Percentiles rank a stretch among this genome's conserved stretches.
Evolutionary conservation across 2,113 vertebrate species (phyloP).

Genomic region (Sylvietta virens): DNA sequence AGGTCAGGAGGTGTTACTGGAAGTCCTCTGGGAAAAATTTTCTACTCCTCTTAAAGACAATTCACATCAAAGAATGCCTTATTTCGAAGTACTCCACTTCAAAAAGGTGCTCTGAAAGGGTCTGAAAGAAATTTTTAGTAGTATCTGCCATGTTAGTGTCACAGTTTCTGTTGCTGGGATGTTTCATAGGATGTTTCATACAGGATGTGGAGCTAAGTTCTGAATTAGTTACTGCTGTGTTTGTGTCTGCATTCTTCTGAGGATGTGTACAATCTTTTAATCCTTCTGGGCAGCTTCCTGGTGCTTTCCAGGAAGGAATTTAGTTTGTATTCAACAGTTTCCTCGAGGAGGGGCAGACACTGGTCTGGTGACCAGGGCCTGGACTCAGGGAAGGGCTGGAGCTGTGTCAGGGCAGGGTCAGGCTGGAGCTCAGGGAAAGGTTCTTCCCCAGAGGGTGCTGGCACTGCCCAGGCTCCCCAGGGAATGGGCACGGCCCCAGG

Average conservation of each 20-base stretch:
- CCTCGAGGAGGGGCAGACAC: background rate
- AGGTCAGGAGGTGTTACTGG: background rate
- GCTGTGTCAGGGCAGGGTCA: fast-evolving
- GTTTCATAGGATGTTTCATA: background rate
- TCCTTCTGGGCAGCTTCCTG: background rate
- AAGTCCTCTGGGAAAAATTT: background rate
- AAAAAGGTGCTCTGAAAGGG: background rate
- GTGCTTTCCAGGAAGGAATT: background rate
- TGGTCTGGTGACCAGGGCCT: background rate
- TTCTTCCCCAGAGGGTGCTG: background rate
- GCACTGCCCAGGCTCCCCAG: background rate
- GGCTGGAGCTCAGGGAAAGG: background rate
- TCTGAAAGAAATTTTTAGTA: background rate
- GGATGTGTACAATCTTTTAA: background rate
- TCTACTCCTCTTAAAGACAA: background rate
- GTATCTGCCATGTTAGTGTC: background rate
- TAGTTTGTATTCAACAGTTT: background rate
- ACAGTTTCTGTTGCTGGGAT: background rate
- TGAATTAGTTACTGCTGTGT: background rate
- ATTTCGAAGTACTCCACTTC: background rate
- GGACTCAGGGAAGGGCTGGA: background rate
- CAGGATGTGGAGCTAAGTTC: background rate
- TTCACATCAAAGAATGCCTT: background rate
- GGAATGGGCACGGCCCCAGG: background rate
- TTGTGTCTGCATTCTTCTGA: background rate